phyloP scores from a whole-genome alignment of 2,797 vertebrate species.

The Rhinogobio ventralis region DNA sequence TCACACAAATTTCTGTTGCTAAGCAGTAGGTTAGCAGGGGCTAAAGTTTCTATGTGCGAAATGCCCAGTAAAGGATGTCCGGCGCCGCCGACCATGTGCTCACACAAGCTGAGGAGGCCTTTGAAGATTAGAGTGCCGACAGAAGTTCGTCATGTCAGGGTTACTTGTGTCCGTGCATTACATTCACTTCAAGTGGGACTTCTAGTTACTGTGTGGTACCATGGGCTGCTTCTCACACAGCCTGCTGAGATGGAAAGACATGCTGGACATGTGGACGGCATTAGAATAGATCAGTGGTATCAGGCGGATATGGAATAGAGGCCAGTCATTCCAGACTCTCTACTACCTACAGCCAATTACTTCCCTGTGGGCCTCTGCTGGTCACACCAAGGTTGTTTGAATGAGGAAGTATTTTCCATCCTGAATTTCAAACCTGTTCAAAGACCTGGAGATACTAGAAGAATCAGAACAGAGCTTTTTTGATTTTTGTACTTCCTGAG shows the following conservation, averaged over 20 bases:
- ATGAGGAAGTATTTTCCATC: conserved; percentile 45
- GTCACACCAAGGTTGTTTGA: conserved; percentile 44
- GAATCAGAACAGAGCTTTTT: conserved; percentile 26
- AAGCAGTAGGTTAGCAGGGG: conserved; percentile 17
- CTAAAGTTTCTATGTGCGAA: conserved; percentile 31
- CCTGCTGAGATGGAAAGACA: conserved; percentile 33
- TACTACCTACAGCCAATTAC: conserved; percentile 38
- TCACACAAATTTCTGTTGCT: conserved; percentile 12
- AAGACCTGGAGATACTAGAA: conserved; percentile 19
- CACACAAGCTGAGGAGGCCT: conserved; percentile 14
- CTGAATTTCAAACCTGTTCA: conserved; percentile 49
- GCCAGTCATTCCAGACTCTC: conserved; percentile 42
- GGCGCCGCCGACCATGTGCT: conserved; percentile 15
- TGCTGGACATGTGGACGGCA: conserved; percentile 27
- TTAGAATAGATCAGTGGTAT: conserved; percentile 54
- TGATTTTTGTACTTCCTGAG: conserved; percentile 11
- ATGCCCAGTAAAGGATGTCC: conserved; percentile 15
- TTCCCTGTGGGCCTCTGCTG: conserved; percentile 25
- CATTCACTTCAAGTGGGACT: conserved; percentile 26
- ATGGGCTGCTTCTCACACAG: not conserved
- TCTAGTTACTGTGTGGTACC: conserved; percentile 22
- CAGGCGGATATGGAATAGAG: conserved; percentile 44
- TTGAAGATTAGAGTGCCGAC: conserved; percentile 30
- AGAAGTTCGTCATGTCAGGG: not conserved
- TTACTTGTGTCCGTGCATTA: not conserved